These are phyloP conservation scores for Polymixis lichenea DNA, from an alignment of 2,888 invertebrate genomes.

Conservation along the genomic window DNA sequence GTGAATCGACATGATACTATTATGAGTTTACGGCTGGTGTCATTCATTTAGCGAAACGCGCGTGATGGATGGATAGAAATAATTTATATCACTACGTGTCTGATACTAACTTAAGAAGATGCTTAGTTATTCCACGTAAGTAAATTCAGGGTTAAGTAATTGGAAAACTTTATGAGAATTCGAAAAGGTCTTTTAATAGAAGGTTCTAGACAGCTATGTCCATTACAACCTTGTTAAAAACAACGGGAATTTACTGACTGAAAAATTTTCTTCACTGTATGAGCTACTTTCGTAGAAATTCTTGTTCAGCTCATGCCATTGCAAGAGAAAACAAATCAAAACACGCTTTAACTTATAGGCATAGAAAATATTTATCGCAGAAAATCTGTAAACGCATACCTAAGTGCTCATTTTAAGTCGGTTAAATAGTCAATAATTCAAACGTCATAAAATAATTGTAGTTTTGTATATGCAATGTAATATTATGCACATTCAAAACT, in stretches of 20 bases:
- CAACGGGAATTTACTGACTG: not conserved
- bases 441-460: conserved; percentile 29
- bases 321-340: conserved; percentile 1
- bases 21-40: conserved; percentile 83
- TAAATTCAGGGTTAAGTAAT: not conserved
- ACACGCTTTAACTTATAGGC: conserved; percentile 2
- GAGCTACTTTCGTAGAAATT: not conserved
- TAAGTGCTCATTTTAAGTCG: conserved; percentile 19
- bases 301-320: not conserved
- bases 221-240: not conserved
- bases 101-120: conserved; percentile 13
- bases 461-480: conserved; percentile 3
- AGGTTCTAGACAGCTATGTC: not conserved
- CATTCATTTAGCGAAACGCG: conserved; percentile 87
- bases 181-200: not conserved
- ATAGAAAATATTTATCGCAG: conserved; percentile 29
- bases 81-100: conserved; percentile 70
- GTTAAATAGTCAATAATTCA: conserved; percentile 24
- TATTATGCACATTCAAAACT: conserved; percentile 18
- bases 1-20: conserved; percentile 80
- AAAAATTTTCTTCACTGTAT: not conserved
- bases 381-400: conserved; percentile 28
- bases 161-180: not conserved
- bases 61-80: conserved; percentile 78
- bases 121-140: conserved; percentile 8